These are phyloP conservation scores for Apis cerana DNA, from an alignment of 1,140 invertebrate species.

Conservation along the genomic window DNA sequence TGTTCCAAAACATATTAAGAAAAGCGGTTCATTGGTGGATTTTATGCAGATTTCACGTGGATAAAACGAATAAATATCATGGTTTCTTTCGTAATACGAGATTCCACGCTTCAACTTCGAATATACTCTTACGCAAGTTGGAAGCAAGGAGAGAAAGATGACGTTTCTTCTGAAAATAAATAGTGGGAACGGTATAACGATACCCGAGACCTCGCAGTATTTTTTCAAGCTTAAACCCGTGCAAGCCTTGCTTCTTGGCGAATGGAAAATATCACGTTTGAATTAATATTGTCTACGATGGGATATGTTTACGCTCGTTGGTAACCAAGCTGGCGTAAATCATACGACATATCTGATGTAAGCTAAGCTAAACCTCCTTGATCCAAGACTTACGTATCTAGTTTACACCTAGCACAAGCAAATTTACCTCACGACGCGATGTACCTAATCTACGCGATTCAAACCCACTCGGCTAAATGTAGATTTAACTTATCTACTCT, in stretches of 20 bases:
- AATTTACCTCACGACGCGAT: background rate
- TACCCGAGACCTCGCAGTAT: background rate
- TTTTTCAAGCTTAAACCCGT: background rate
- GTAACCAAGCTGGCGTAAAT: background rate
- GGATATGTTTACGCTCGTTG: background rate
- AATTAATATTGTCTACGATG: background rate
- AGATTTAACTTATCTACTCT: conserved; percentile 9
- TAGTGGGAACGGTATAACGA: background rate
- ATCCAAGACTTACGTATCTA: conserved; percentile 10
- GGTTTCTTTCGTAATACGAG: conserved; percentile 6
- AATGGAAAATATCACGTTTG: background rate
- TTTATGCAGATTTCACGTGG: background rate
- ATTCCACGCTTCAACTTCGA: background rate
- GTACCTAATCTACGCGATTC: conserved; percentile 10
- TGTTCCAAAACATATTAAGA: background rate
- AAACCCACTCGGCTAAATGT: conserved; percentile 7
- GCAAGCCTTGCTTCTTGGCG: background rate
- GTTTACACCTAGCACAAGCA: background rate
- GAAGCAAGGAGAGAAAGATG: background rate
- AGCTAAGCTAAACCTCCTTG: conserved; percentile 9
- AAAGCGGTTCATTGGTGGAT: background rate
- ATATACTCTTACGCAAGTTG: background rate
- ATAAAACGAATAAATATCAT: conserved; percentile 3
- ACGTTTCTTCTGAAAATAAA: background rate
- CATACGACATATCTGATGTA: conserved; percentile 7